Conservation (phyloP, 2,888 invertebrate genomes). For the Didymodactylos carnosus region DNA sequence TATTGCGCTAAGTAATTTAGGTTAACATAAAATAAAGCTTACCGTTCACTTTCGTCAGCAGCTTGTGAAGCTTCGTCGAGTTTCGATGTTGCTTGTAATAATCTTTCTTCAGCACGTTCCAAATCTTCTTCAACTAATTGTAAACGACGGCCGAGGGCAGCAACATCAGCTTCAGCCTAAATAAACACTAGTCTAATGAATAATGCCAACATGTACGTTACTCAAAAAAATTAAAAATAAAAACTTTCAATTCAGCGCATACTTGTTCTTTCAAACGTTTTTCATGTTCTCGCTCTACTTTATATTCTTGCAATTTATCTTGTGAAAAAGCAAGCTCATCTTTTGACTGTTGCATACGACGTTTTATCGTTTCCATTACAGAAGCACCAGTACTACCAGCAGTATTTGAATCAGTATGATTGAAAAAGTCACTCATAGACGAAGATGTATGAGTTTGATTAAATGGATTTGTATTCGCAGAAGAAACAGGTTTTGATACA, state of each 20-base stretch:
- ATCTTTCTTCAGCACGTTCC: slow-evolving; percentile 93
- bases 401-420: too few relatives aligned
- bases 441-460: neutral
- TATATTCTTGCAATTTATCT: slow-evolving; percentile 86
- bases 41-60: slow-evolving; percentile 99
- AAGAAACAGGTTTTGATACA: too few relatives aligned
- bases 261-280: slow-evolving; percentile 92
- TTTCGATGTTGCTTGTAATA: slow-evolving; percentile 90
- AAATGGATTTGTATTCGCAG: too few relatives aligned
- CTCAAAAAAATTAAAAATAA: neutral
- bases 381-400: neutral
- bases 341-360: slow-evolving; percentile 97
- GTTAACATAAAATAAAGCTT: too few relatives aligned
- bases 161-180: slow-evolving; percentile 86
- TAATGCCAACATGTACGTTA: too few relatives aligned
- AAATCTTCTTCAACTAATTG: slow-evolving; percentile 97
- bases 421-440: neutral
- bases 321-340: slow-evolving; percentile 96
- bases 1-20: too few relatives aligned
- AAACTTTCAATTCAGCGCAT: slow-evolving; percentile 39
- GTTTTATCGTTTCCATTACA: slow-evolving; percentile 27
- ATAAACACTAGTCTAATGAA: too few relatives aligned
- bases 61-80: slow-evolving; percentile 96
- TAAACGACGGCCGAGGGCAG: slow-evolving; percentile 91
- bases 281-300: slow-evolving; percentile 80